A percentile compares a stretch with the other conserved stretches of the same genome.
Evolutionary conservation across 2,797 vertebrate species (phyloP).

Genomic region (Amniataba percoides): DNA sequence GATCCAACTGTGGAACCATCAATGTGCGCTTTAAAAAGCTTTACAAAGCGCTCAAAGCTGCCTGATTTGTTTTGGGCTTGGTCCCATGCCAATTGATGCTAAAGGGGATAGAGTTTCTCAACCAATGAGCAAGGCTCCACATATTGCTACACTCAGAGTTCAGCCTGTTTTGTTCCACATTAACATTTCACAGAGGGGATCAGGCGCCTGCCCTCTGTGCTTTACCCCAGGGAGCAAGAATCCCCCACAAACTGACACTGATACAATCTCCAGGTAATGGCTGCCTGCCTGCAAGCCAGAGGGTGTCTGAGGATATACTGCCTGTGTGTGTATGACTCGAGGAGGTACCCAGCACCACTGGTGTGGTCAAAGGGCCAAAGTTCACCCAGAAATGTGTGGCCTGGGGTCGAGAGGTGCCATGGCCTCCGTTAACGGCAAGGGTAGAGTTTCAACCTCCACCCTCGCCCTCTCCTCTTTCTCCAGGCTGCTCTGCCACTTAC

Average conservation of each 20-base stretch:
- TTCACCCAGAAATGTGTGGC: slow-evolving; percentile 86
- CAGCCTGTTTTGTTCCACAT: slow-evolving; percentile 80
- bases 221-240: slow-evolving; percentile 78
- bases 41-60: slow-evolving; percentile 64
- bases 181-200: slow-evolving; percentile 80
- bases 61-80: slow-evolving; percentile 64
- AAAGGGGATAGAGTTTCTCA: slow-evolving; percentile 65
- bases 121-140: slow-evolving; percentile 58
- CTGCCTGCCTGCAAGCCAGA: slow-evolving; percentile 70
- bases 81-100: slow-evolving; percentile 64
- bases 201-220: slow-evolving; percentile 79
- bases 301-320: slow-evolving; percentile 69
- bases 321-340: slow-evolving; percentile 46
- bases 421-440: slow-evolving; percentile 82
- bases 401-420: slow-evolving; percentile 81
- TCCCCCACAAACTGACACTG: slow-evolving; percentile 80
- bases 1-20: slow-evolving; percentile 57
- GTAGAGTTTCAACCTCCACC: slow-evolving; percentile 82
- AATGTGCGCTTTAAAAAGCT: slow-evolving; percentile 57
- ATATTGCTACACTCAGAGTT: slow-evolving; percentile 72
- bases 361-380: slow-evolving; percentile 84
- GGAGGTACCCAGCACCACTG: slow-evolving; percentile 77
- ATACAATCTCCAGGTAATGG: slow-evolving; percentile 85
- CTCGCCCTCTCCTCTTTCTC: slow-evolving; percentile 68
- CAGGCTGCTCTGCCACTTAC: slow-evolving; percentile 71